Evolutionary conservation across 1,140 invertebrate species (phyloP).

Genomic region (Heliothis subflexa): DNA sequence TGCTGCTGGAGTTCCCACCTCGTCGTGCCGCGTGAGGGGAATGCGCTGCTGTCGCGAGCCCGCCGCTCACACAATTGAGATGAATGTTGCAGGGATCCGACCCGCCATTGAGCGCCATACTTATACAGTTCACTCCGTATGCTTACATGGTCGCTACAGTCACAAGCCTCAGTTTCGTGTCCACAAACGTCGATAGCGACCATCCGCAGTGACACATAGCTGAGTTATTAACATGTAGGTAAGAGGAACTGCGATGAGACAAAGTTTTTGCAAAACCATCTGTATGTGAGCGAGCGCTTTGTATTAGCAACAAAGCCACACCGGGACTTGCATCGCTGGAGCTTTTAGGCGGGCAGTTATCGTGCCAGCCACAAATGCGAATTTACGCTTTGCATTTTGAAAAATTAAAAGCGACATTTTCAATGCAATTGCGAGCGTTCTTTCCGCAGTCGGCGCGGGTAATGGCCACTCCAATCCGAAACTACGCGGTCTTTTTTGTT

Average conservation of each 20-base stretch:
- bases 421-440: conserved; percentile 79
- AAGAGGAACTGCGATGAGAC: conserved; percentile 53
- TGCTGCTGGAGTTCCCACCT: conserved; percentile 47
- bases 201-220: conserved; percentile 36
- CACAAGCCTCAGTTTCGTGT: neutral
- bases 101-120: neutral
- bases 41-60: conserved; percentile 43
- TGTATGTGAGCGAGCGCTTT: conserved; percentile 71
- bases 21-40: conserved; percentile 37
- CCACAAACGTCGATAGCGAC: conserved; percentile 27
- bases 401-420: conserved; percentile 83
- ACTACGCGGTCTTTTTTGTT: conserved; percentile 72
- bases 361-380: conserved; percentile 74
- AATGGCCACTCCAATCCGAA: conserved; percentile 81
- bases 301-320: conserved; percentile 74
- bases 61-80: conserved; percentile 49
- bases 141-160: neutral
- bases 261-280: conserved; percentile 69
- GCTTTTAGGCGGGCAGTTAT: conserved; percentile 80
- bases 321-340: conserved; percentile 66
- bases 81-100: conserved; percentile 46
- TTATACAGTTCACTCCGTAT: neutral
- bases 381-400: conserved; percentile 81
- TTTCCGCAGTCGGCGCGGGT: conserved; percentile 72
- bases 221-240: conserved; percentile 45